A percentile compares a stretch with the other conserved stretches of the same genome.
Conservation (phyloP, 2,113 vertebrate species). For the Onychorhynchus coronatus region DNA sequence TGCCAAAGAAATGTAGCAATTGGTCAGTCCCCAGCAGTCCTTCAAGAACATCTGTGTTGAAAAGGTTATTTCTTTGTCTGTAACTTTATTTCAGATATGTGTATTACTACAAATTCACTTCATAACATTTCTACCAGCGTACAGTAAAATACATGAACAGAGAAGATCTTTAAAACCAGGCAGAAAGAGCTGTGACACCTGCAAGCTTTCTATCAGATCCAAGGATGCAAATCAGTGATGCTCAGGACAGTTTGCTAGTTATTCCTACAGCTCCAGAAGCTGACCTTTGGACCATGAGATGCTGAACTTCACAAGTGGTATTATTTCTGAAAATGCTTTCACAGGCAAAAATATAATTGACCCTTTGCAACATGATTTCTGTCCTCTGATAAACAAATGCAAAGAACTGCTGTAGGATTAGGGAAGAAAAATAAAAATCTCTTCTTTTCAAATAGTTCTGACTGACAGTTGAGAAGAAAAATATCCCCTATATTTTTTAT, state of each 20-base stretch:
- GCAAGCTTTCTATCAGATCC: neutral
- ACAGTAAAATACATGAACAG: too few species aligned
- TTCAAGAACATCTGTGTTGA: neutral
- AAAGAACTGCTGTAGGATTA: neutral
- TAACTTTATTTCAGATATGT: neutral
- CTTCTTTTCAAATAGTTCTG: neutral
- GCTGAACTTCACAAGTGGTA: neutral
- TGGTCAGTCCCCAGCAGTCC: neutral
- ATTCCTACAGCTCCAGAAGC: neutral
- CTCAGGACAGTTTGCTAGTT: neutral
- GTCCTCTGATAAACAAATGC: neutral
- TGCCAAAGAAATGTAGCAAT: neutral
- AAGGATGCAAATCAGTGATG: neutral
- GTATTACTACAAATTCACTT: neutral
- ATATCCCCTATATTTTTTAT: neutral
- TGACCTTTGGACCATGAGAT: neutral
- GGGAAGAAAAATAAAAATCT: neutral
- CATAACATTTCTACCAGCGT: neutral
- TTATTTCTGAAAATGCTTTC: neutral
- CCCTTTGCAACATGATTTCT: neutral
- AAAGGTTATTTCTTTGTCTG: neutral
- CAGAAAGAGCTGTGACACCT: neutral
- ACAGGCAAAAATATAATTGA: neutral
- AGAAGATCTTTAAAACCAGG: neutral
- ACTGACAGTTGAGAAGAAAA: neutral